Percentiles rank a stretch among this genome's conserved stretches.
Evolutionary conservation across 2,113 vertebrate genomes (phyloP).

Genomic region (Bos javanicus): DNA sequence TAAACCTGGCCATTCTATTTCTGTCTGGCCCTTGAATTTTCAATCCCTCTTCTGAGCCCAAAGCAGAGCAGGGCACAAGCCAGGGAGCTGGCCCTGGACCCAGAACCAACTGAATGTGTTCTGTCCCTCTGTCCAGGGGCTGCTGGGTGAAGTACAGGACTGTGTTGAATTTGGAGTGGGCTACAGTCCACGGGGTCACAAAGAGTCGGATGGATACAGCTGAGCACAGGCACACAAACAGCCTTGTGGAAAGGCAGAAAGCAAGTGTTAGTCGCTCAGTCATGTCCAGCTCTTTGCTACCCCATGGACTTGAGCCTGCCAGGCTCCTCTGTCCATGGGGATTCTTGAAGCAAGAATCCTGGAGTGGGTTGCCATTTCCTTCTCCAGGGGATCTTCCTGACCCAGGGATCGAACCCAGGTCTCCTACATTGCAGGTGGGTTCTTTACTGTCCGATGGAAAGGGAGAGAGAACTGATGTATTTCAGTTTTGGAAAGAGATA

Average conservation of each 20-base stretch:
- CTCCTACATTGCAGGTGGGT: neutral
- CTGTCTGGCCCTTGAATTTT: neutral
- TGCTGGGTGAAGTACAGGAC: neutral
- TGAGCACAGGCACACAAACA: neutral
- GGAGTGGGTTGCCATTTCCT: neutral
- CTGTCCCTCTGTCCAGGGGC: neutral
- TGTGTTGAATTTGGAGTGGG: neutral
- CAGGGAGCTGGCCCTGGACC: neutral
- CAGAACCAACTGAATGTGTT: neutral
- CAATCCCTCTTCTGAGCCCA: neutral
- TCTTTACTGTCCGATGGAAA: neutral
- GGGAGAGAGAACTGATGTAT: neutral
- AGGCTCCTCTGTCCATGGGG: neutral
- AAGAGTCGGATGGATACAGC: neutral
- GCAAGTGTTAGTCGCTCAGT: neutral
- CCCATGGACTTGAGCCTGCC: neutral
- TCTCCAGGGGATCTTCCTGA: neutral
- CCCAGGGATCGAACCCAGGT: neutral
- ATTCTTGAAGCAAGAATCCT: neutral
- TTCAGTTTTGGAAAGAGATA: conserved; percentile 1
- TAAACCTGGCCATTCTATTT: neutral
- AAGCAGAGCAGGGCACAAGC: neutral
- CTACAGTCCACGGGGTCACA: neutral
- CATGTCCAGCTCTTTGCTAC: neutral
- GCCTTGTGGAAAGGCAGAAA: neutral